Evolutionary conservation across 30 jellyfish, hydroid and myxozoan species (phyloP).

Genomic region (Cassiopea andromeda): DNA sequence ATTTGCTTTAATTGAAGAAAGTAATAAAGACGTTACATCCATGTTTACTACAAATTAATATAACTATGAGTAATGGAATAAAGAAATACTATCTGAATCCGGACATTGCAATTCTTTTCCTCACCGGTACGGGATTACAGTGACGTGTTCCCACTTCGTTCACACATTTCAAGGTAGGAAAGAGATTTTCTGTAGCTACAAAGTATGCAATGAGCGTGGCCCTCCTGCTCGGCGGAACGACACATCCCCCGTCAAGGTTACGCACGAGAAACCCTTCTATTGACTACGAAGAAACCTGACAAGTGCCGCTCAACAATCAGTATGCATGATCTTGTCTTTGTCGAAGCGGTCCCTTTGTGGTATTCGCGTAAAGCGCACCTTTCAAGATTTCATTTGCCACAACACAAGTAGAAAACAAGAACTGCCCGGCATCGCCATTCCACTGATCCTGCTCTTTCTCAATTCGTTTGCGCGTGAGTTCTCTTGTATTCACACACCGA

Average conservation of each 20-base stretch:
- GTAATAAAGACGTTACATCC: background rate
- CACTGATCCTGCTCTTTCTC: constrained; percentile 48
- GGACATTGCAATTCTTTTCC: background rate
- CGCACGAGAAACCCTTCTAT: constrained; percentile 63
- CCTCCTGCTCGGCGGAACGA: background rate
- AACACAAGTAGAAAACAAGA: constrained; percentile 64
- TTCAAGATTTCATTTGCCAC: constrained; percentile 72
- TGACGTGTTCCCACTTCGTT: background rate
- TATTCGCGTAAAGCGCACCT: constrained; percentile 71
- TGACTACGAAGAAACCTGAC: constrained; percentile 74
- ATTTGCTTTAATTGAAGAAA: too few relatives aligned
- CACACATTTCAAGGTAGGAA: background rate
- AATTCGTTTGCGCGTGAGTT: constrained; percentile 46
- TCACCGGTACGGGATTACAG: background rate
- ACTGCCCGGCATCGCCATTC: constrained; percentile 56
- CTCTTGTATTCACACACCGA: constrained; percentile 64
- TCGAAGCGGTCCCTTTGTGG: constrained; percentile 77
- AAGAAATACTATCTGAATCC: background rate
- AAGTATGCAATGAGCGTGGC: constrained; percentile 17
- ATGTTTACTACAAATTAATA: background rate
- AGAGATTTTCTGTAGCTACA: background rate
- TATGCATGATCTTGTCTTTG: constrained; percentile 73
- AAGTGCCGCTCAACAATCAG: constrained; percentile 77
- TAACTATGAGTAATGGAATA: background rate
- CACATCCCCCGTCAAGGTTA: constrained; percentile 57